Percentiles rank a stretch among this genome's conserved stretches.
Evolutionary conservation across 2,888 invertebrate genomes (phyloP).

Genomic region (Anodontia alba): DNA sequence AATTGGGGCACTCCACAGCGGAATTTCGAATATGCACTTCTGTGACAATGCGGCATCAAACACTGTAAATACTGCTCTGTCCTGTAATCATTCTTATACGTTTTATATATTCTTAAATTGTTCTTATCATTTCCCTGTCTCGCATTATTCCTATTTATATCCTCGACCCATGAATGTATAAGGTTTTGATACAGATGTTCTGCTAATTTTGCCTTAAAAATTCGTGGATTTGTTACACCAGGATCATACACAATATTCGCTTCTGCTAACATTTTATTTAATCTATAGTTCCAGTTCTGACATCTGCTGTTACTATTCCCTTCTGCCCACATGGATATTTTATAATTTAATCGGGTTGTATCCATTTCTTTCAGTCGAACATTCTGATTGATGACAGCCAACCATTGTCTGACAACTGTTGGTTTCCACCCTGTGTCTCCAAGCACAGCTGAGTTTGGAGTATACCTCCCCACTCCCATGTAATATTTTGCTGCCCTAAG

Average conservation of each 20-base stretch:
- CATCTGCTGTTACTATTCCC: neutral
- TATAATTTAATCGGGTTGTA: neutral
- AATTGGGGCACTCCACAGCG: neutral
- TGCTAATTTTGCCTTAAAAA: neutral
- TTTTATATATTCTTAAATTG: neutral
- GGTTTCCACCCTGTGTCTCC: neutral
- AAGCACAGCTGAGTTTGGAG: neutral
- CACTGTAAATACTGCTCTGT: neutral
- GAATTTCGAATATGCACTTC: conserved; percentile 3
- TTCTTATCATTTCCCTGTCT: neutral
- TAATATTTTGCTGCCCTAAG: neutral
- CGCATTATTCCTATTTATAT: neutral
- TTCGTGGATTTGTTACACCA: neutral
- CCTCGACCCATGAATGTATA: neutral
- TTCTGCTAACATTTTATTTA: neutral
- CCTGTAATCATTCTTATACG: neutral
- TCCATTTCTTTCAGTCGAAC: neutral
- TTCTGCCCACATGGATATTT: neutral
- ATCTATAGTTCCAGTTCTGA: neutral
- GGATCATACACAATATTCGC: neutral
- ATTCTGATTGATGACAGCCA: neutral
- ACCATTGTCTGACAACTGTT: neutral
- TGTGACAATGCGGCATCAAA: neutral
- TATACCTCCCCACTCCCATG: neutral
- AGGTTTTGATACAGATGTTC: neutral